Conservation (phyloP, 2,888 invertebrate genomes). For the Leptothorax acervorum region DNA sequence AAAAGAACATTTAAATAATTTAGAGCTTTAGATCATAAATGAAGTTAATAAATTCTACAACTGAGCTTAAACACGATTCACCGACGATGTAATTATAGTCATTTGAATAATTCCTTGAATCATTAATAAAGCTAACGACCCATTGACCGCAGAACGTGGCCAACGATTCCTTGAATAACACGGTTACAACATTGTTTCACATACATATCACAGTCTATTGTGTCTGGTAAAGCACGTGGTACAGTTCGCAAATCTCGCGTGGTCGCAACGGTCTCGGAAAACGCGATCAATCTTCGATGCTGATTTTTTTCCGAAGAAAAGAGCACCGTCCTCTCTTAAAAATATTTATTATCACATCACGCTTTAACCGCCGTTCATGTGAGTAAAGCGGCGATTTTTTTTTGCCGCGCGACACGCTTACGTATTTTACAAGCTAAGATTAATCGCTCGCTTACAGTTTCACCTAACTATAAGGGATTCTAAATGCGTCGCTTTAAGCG, state of each 20-base stretch:
- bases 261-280: neutral
- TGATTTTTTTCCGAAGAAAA: neutral
- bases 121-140: constrained; percentile 9
- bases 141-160: neutral
- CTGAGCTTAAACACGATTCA: constrained; percentile 11
- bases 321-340: constrained; percentile 30
- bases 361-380: constrained; percentile 32
- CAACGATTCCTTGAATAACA: neutral
- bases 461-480: neutral
- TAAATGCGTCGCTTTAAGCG: constrained; percentile 20
- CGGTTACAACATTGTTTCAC: neutral
- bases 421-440: constrained; percentile 33
- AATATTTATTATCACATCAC: constrained; percentile 34
- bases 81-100: neutral
- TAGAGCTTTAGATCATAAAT: neutral
- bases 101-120: neutral
- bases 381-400: constrained; percentile 23
- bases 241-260: constrained; percentile 1
- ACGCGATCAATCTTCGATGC: constrained; percentile 31
- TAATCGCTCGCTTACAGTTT: constrained; percentile 11
- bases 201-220: neutral
- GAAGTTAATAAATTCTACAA: neutral
- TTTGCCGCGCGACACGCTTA: neutral
- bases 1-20: neutral
- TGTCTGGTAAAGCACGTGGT: neutral